A percentile compares a stretch with the other conserved stretches of the same genome.
phyloP scores from a whole-genome alignment of 2,113 vertebrate genomes.

The Sinosuthora webbiana region DNA sequence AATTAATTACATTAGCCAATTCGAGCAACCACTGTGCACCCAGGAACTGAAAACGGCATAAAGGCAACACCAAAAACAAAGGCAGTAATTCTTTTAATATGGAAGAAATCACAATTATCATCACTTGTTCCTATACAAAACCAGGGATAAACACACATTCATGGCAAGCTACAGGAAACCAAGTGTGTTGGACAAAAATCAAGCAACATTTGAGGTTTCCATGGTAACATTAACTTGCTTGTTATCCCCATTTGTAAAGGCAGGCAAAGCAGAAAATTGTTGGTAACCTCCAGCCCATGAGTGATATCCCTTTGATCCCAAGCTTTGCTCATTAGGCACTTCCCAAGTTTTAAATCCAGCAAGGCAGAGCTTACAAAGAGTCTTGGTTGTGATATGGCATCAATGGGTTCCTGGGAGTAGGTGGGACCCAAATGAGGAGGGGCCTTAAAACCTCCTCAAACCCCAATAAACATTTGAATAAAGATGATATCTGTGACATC shows the following conservation, averaged over 20 bases:
- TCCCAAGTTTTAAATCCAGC: not conserved
- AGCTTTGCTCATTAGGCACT: not conserved
- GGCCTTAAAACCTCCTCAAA: not conserved
- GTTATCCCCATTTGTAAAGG: not conserved
- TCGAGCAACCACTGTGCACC: not conserved
- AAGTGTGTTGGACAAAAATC: not conserved
- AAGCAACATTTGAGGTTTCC: not conserved
- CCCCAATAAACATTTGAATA: not conserved
- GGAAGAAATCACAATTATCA: not conserved
- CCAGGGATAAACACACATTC: not conserved
- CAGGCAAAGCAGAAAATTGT: not conserved
- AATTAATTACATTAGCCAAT: not conserved
- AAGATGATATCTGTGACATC: not conserved
- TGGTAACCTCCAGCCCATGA: not conserved
- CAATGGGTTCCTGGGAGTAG: not conserved
- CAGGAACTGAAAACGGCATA: not conserved
- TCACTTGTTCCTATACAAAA: not conserved
- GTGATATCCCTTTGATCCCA: not conserved
- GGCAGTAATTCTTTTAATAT: not conserved
- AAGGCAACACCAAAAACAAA: not conserved
- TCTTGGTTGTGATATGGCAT: rapidly evolving
- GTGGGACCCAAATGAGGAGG: not conserved
- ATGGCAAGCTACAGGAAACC: not conserved
- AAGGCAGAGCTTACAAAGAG: not conserved
- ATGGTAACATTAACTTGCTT: not conserved